These are phyloP conservation scores for Beroe ovata DNA, from an alignment of 37 sponge, comb jelly and placozoan genomes.

Conservation along the genomic window DNA sequence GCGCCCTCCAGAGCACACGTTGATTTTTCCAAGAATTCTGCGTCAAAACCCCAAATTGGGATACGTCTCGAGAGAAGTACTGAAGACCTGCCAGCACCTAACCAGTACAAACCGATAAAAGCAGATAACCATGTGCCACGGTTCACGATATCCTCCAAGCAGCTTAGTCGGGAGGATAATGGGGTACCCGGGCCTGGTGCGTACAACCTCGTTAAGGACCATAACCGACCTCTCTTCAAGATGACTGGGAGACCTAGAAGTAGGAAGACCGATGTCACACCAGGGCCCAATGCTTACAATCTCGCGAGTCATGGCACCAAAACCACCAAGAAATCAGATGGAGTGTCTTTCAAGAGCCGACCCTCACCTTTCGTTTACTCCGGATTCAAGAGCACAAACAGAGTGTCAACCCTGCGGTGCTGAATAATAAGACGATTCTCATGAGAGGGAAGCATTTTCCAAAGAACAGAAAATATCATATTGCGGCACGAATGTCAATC, in stretches of 20 bases:
- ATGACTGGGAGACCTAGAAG: constrained; percentile 32
- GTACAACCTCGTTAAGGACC: constrained; percentile 1
- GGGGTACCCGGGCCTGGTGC: constrained; percentile 43
- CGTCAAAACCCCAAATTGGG: not conserved
- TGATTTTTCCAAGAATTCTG: constrained; percentile 41
- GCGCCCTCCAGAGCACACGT: not conserved
- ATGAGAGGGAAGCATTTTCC: no score
- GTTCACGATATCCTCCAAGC: constrained; percentile 14
- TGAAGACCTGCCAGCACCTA: not conserved
- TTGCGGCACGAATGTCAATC: no score
- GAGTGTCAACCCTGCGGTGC: not conserved
- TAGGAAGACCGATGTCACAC: constrained; percentile 14
- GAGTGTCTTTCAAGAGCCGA: constrained; percentile 37
- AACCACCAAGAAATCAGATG: not conserved
- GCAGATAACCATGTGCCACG: not conserved
- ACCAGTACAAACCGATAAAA: constrained; percentile 7
- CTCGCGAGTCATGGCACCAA: not conserved
- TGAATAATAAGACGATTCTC: not conserved
- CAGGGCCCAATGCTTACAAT: constrained; percentile 59
- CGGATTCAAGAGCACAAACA: constrained; percentile 3
- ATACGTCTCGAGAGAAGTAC: not conserved
- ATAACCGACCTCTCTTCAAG: constrained; percentile 21
- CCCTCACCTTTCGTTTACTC: constrained; percentile 66
- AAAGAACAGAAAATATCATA: no score
- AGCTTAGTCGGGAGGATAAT: not conserved